Percentiles rank a stretch among this genome's conserved stretches.
Evolutionary conservation across 1,140 invertebrate species (phyloP).

Genomic region (Pomacea maculata): DNA sequence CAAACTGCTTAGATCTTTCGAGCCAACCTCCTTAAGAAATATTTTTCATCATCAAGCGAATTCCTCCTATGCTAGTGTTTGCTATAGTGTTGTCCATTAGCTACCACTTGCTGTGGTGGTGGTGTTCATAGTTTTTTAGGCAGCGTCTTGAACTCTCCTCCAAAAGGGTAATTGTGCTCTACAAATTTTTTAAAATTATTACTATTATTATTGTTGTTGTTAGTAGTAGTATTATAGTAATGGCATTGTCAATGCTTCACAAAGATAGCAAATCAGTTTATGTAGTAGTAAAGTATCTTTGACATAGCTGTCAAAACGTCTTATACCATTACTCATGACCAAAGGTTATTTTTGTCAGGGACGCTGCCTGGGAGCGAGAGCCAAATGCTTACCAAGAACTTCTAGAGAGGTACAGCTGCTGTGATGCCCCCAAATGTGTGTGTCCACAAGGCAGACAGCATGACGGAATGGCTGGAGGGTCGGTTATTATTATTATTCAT

Average conservation of each 20-base stretch:
- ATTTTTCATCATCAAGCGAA: no score
- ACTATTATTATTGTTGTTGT: no score
- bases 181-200: no score
- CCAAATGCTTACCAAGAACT: constrained; percentile 74
- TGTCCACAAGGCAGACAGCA: constrained; percentile 71
- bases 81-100: no score
- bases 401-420: constrained; percentile 69
- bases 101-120: no score
- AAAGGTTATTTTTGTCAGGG: constrained; percentile 62
- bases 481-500: constrained; percentile 41
- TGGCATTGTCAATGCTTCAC: neutral
- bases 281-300: neutral
- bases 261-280: neutral
- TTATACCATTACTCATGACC: neutral
- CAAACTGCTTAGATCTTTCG: no score
- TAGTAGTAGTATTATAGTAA: neutral
- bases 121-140: no score
- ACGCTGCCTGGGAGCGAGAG: constrained; percentile 77
- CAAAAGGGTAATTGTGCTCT: no score
- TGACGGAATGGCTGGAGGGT: constrained; percentile 67
- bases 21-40: neutral
- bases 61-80: no score
- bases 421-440: constrained; percentile 70
- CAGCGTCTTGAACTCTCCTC: no score
- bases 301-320: neutral